Base-by-base conservation (phyloP, 1,140 invertebrate genomes). In the Bilobella aurantiaca region DNA sequence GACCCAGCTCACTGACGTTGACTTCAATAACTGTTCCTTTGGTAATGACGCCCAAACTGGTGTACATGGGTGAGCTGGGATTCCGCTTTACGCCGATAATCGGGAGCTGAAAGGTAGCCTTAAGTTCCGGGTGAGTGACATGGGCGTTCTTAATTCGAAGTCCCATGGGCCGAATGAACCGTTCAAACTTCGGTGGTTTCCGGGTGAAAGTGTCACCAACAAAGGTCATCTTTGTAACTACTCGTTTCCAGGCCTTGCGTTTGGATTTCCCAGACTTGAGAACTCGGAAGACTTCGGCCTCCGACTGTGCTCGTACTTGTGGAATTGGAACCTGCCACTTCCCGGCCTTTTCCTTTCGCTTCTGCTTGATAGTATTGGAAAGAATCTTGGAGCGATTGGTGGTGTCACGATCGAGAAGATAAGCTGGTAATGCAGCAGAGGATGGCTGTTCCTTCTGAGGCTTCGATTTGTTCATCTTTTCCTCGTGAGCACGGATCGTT, bases 301-400 rank as follows among this genome's bases (percentile, higher is more conserved):
- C 96, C n/a, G 92, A 91, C 73, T 98, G 93, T 1, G 94, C 93
- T 75, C 86, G 85, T 0, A 99, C 96, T 86, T 99, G 98, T 0
- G 97, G 96, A 74, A 99, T 88, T 0, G 97, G 97, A 0, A 99
- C 97, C 75, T 98, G 92, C 95, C 96, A 99, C 84, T 99, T 99
- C 0, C 96, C 97, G 64, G 93, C 95, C 76, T 99, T 99, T 79
- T 99, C 96, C 79, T 99, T 99, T 1, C 97, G 83, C 79, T 99
- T 99, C 78, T 99, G 96, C 81, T 99, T 99, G 64, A 99, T 96
- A 89, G 97, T 98, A 76, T 98, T 99, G 0, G 95, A 98, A 0
- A 99, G 79, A 23, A 98, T 88, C 80, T 98, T 99, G 2, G 95
- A 93, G 58, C 88, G 82, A 2, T 86, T 88, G 71, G 97, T 91